These are phyloP conservation scores for Peromyscus nudipes DNA, from an alignment of 2,797 vertebrate species.

Conservation along the genomic window DNA sequence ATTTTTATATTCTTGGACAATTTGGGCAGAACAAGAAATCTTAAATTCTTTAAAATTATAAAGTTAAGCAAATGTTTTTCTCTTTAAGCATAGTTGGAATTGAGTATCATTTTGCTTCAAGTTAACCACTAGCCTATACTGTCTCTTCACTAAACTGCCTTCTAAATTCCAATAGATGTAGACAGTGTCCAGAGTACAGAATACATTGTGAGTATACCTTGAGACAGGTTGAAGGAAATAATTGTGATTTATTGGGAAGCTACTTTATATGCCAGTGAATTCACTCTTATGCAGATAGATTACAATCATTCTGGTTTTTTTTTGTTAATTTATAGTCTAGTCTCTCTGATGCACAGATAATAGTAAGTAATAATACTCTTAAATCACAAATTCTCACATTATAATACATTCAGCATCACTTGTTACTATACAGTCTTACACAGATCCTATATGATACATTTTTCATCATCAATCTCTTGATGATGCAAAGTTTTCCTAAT, in stretches of 20 bases:
- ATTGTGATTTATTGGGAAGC: slow-evolving; percentile 16
- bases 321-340: background rate
- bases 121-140: background rate
- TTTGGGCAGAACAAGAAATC: slow-evolving; percentile 37
- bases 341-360: background rate
- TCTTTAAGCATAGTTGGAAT: background rate
- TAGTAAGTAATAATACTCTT: background rate
- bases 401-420: background rate
- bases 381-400: background rate
- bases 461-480: background rate
- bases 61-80: background rate
- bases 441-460: background rate
- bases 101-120: background rate
- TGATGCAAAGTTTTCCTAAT: background rate
- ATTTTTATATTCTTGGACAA: background rate
- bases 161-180: background rate
- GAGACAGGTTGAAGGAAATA: background rate
- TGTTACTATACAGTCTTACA: background rate
- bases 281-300: background rate
- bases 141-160: background rate
- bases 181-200: background rate
- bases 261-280: slow-evolving; percentile 38
- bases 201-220: background rate
- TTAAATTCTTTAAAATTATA: background rate
- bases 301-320: slow-evolving; percentile 34